Base-by-base conservation (phyloP, 2,797 vertebrate genomes). In the Channa striata region DNA sequence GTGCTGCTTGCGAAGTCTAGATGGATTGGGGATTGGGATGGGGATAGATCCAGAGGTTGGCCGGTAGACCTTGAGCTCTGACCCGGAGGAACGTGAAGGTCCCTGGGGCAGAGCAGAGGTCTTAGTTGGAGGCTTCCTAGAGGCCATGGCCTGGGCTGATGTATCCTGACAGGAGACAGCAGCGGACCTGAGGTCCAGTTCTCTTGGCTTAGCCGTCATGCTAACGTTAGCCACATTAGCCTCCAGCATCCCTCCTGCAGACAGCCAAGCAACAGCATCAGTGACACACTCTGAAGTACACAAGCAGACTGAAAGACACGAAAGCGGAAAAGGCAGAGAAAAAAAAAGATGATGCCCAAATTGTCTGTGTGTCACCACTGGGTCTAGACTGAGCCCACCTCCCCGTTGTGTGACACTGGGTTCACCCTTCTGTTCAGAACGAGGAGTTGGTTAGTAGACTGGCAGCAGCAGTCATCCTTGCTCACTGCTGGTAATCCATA, bases 1-100 rank as follows among this genome's bases (percentile, higher is more conserved):
- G 71, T 96, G 94, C 91, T 98, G 97, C 82, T 98, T 97, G 80
- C 96, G 96, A 66, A 98, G 95, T 82, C 94, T 93, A 40, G 95
- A 87, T 25, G 91, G 77, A 71, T 94, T 94, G 20, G 94, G 93
- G 21, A 77, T 64, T 25, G 93, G 85, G 33, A 94, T 92, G 3
- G 94, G 95, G 72, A 93, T 93, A 17, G 94, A 93, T 51, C 94
- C 94, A 37, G 89, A 74, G 11, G 90, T 77, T 14, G 91, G 91
- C 47, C 90, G 87, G 86, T 93, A 95, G 62, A 95, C 93, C 83
- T 90, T 94, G 60, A 95, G 93, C 85, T 89, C 90, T 77, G 84
- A 86, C 84, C 90, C 92, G 1, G 92, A 90, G 70, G 90, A 74
- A 85, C 92, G 92, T 14, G 83, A 47, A 0, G 84, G 73, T 17